Percentiles rank a stretch among this genome's conserved stretches.
phyloP scores from a whole-genome alignment of 2,888 invertebrate genomes.

The Drosophila neutralis region DNA sequence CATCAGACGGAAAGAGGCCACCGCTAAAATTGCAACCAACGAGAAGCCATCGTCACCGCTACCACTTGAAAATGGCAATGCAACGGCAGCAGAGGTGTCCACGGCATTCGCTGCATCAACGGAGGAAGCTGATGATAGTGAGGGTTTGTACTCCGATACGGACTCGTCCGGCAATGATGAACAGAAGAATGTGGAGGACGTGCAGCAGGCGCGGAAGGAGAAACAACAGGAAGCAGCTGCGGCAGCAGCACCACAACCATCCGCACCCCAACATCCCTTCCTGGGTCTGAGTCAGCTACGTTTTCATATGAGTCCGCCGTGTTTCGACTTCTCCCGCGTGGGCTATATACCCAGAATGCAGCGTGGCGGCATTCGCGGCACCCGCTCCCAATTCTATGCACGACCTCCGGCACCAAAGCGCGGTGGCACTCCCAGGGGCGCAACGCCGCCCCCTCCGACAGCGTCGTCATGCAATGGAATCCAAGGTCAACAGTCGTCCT shows the following conservation, averaged over 20 bases:
- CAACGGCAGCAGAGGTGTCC: background rate
- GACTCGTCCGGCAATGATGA: conserved; percentile 68
- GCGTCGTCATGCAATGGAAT: conserved; percentile 17
- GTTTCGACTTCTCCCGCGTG: conserved; percentile 60
- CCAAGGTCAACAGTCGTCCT: background rate
- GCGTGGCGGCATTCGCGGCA: conserved; percentile 65
- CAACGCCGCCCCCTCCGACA: conserved; percentile 5
- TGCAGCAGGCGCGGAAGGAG: conserved; percentile 68
- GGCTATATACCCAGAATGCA: conserved; percentile 68
- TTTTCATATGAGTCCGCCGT: conserved; percentile 63
- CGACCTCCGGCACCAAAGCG: conserved; percentile 37
- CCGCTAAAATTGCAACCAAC: conserved; percentile 16
- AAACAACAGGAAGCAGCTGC: conserved; percentile 72
- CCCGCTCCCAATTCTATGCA: conserved; percentile 67
- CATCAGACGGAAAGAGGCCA: conserved; percentile 67
- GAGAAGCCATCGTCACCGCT: background rate
- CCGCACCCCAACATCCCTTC: conserved; percentile 36
- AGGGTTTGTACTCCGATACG: conserved; percentile 68
- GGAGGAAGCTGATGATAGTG: conserved; percentile 60
- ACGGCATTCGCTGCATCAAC: conserved; percentile 1
- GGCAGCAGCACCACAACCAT: conserved; percentile 39
- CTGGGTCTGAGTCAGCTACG: conserved; percentile 55
- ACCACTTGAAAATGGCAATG: conserved; percentile 28
- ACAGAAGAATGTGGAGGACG: conserved; percentile 56
- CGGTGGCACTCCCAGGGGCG: conserved; percentile 26